These are phyloP conservation scores for Anthonomus grandis DNA, from an alignment of 1,140 invertebrate species.

Conservation along the genomic window DNA sequence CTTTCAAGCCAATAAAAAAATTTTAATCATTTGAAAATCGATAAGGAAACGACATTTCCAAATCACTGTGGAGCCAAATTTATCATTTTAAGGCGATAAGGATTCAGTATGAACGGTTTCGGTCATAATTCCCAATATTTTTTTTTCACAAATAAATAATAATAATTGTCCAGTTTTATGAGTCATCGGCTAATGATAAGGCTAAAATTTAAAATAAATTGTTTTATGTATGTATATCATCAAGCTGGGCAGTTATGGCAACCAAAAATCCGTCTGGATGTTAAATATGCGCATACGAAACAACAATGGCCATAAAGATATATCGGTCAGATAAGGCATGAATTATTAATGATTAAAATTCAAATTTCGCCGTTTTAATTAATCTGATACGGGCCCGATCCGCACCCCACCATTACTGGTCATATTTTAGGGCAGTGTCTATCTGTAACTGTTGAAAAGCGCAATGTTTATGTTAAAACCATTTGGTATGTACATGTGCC, in stretches of 20 bases:
- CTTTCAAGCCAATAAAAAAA: too few relatives aligned
- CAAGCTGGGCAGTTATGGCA: background rate
- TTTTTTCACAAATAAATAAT: too few relatives aligned
- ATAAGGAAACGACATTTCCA: too few relatives aligned
- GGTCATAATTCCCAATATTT: too few relatives aligned
- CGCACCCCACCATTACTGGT: constrained; percentile 22
- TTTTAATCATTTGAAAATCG: too few relatives aligned
- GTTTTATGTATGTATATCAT: background rate
- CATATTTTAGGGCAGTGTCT: constrained; percentile 17
- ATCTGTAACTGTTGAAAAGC: constrained; percentile 8
- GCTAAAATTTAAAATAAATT: too few relatives aligned
- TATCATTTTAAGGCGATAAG: too few relatives aligned
- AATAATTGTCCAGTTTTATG: too few relatives aligned
- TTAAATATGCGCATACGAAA: constrained; percentile 43
- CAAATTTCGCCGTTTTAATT: constrained; percentile 38
- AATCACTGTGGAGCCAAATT: too few relatives aligned
- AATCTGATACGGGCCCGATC: constrained; percentile 27
- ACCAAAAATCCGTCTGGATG: constrained; percentile 14
- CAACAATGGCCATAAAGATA: constrained; percentile 42
- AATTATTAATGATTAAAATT: constrained; percentile 43
- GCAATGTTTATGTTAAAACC: constrained; percentile 6
- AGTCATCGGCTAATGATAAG: too few relatives aligned
- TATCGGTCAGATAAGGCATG: constrained; percentile 39
- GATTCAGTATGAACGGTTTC: too few relatives aligned
- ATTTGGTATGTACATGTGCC: background rate